These are phyloP conservation scores for Pseudococcus jackbeardsleyi DNA, from an alignment of 2,888 invertebrate species.

Conservation along the genomic window DNA sequence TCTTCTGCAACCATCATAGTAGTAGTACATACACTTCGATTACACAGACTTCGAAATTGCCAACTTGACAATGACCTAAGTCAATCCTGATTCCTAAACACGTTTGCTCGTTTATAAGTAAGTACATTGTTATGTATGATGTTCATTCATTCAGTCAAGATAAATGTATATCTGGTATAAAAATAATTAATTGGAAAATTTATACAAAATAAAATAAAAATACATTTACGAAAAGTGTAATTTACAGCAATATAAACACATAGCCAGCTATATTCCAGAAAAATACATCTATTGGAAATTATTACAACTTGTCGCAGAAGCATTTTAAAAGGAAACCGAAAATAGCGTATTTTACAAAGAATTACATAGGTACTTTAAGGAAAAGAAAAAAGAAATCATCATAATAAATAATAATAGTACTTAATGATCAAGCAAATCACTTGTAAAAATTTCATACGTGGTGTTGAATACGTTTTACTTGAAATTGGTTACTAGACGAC, in stretches of 20 bases:
- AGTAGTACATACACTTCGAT: no score
- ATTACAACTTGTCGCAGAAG: slow-evolving; percentile 19
- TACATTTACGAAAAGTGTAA: slow-evolving; percentile 41
- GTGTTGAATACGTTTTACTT: neutral
- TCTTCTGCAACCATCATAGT: no score
- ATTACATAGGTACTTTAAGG: neutral
- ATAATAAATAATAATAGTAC: neutral
- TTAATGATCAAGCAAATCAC: slow-evolving; percentile 5
- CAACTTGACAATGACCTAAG: no score
- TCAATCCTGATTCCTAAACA: no score
- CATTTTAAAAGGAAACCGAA: neutral
- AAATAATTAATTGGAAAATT: no score
- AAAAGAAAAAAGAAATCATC: neutral
- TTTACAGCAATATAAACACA: slow-evolving; percentile 38
- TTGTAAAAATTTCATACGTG: neutral
- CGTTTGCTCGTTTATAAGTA: no score
- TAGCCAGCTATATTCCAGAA: slow-evolving; percentile 20
- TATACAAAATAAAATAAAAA: neutral
- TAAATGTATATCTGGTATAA: no score
- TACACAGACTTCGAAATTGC: no score
- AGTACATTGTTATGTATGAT: no score
- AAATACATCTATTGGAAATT: slow-evolving; percentile 26
- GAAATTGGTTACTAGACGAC: neutral
- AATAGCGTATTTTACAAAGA: slow-evolving; percentile 29
- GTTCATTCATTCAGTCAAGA: no score